These are phyloP conservation scores for Micronisus gabar DNA, from an alignment of 2,113 vertebrate species.

Conservation along the genomic window DNA sequence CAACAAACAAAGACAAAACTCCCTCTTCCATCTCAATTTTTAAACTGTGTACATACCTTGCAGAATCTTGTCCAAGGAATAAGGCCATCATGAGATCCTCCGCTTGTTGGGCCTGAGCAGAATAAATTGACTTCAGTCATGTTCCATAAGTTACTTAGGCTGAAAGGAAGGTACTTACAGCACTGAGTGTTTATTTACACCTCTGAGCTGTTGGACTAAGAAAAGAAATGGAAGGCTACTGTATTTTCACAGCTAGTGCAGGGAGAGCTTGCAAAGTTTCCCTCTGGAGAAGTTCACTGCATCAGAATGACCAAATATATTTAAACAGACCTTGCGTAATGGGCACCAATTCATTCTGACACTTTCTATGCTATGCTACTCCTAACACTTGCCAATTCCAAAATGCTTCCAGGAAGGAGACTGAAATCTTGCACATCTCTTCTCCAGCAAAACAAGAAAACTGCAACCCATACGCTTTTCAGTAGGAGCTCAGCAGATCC, in stretches of 20 bases:
- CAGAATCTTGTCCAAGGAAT: slow-evolving; percentile 96
- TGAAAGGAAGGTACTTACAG: neutral
- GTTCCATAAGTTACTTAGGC: fast-evolving
- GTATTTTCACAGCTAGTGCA: neutral
- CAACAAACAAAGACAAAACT: neutral
- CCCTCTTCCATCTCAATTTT: neutral
- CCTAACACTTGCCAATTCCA: neutral
- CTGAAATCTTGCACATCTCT: neutral
- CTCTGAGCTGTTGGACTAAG: neutral
- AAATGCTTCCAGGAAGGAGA: neutral
- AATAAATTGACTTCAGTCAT: neutral
- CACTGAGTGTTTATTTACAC: neutral
- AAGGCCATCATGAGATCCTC: slow-evolving; percentile 79
- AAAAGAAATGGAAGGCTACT: neutral
- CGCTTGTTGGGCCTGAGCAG: slow-evolving; percentile 74
- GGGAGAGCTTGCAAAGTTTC: neutral
- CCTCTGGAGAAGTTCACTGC: neutral
- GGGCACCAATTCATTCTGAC: neutral
- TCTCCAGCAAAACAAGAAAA: neutral
- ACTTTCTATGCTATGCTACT: neutral
- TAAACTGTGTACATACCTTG: slow-evolving; percentile 78
- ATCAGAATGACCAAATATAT: neutral
- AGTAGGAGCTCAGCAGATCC: neutral
- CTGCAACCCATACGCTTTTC: neutral
- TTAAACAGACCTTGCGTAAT: neutral